Evolutionary conservation across 2,888 invertebrate genomes (phyloP).

Genomic region (Aromia moschata): DNA sequence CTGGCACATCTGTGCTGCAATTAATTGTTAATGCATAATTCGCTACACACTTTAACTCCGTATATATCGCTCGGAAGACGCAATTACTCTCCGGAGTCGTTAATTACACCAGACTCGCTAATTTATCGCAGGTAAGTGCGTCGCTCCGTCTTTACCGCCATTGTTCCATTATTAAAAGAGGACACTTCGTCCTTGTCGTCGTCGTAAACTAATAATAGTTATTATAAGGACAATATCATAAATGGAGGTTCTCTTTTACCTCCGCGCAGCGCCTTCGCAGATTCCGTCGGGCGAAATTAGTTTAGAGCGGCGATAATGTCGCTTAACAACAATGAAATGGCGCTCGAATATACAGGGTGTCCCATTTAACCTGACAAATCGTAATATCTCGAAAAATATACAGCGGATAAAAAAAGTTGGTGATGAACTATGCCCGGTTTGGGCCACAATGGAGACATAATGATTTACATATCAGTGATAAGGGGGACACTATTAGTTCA

Average conservation of each 20-base stretch:
- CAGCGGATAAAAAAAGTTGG: too few relatives aligned
- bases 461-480: too few relatives aligned
- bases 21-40: too few relatives aligned
- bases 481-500: too few relatives aligned
- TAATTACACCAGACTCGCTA: slow-evolving; percentile 30
- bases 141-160: slow-evolving; percentile 31
- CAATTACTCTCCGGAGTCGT: too few relatives aligned
- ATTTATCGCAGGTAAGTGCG: slow-evolving; percentile 35
- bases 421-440: too few relatives aligned
- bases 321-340: slow-evolving; percentile 25
- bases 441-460: too few relatives aligned
- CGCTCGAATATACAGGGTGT: slow-evolving; percentile 22
- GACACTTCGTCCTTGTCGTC: slow-evolving; percentile 29
- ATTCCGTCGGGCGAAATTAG: slow-evolving; percentile 35
- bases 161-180: slow-evolving; percentile 36
- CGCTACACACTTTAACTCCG: too few relatives aligned
- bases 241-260: slow-evolving; percentile 32
- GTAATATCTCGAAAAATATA: too few relatives aligned
- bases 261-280: slow-evolving; percentile 31
- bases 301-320: slow-evolving; percentile 30
- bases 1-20: too few relatives aligned
- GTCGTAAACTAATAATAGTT: slow-evolving; percentile 32
- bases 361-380: too few relatives aligned
- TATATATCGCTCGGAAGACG: too few relatives aligned
- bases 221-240: slow-evolving; percentile 37